Evolutionary conservation across 1,140 invertebrate genomes (phyloP).

Genomic region (Halictus rubicundus): DNA sequence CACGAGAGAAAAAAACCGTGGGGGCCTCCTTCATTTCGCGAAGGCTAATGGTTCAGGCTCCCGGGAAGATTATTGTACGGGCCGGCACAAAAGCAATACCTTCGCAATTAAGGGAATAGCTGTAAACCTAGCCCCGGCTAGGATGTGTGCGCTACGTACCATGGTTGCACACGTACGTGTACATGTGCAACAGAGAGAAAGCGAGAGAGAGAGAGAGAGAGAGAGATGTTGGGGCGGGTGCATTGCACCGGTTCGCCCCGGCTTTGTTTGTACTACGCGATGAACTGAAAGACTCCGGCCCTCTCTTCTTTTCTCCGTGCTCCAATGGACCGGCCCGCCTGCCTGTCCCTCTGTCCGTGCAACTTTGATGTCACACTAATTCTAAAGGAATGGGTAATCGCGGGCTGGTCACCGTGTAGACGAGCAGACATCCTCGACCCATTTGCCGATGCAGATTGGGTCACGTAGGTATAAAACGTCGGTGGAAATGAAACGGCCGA

Average conservation of each 20-base stretch:
- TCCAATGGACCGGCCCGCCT: conserved; percentile 45
- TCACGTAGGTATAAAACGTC: neutral
- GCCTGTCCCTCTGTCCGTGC: conserved; percentile 42
- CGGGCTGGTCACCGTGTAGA: conserved; percentile 33
- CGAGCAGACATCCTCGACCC: conserved; percentile 22
- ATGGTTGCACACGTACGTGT: neutral
- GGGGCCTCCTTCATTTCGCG: conserved; percentile 67
- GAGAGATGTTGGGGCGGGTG: neutral
- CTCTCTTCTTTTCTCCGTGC: conserved; percentile 15
- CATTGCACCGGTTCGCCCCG: neutral
- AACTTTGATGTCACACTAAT: conserved; percentile 69
- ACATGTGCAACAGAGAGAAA: too few species aligned
- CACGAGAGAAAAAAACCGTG: conserved; percentile 1
- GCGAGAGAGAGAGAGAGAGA: too few species aligned
- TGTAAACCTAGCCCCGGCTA: conserved; percentile 42
- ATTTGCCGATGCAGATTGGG: conserved; percentile 13
- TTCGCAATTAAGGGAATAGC: conserved; percentile 57
- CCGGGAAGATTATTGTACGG: conserved; percentile 71
- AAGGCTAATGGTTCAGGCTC: conserved; percentile 68
- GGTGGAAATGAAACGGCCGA: neutral
- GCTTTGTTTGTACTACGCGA: conserved; percentile 66
- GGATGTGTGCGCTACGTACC: neutral
- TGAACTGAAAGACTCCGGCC: conserved; percentile 51
- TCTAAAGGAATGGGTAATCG: conserved; percentile 75
- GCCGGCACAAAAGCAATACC: conserved; percentile 71